Evolutionary conservation across 2,888 invertebrate genomes (phyloP).

Genomic region (Apoda limacodes): DNA sequence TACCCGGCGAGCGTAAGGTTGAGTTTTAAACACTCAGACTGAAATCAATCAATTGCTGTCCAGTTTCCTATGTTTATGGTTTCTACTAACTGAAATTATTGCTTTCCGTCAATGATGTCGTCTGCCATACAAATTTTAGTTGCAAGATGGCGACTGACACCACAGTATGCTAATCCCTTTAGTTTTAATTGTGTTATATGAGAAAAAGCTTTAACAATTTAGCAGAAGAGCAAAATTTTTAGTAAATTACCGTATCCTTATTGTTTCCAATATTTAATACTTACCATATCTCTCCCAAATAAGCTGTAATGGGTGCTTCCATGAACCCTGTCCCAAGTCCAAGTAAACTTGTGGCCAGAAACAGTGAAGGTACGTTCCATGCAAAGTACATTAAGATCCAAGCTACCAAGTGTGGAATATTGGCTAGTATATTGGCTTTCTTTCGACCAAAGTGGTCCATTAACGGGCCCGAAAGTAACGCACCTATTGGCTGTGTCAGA

Average conservation of each 20-base stretch:
- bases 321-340: constrained; percentile 69
- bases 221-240: too few species aligned
- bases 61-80: too few species aligned
- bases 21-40: too few species aligned
- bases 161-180: too few species aligned
- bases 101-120: too few species aligned
- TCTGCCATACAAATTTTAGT: too few species aligned
- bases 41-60: too few species aligned
- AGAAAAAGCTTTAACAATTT: too few species aligned
- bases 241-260: background rate
- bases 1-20: too few species aligned
- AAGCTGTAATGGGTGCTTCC: constrained; percentile 70
- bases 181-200: too few species aligned
- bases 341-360: constrained; percentile 56
- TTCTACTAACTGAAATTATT: too few species aligned
- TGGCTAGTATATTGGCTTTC: constrained; percentile 62
- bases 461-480: constrained; percentile 62
- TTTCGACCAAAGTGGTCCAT: constrained; percentile 69
- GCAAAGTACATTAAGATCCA: constrained; percentile 68
- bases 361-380: constrained; percentile 50
- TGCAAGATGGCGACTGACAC: too few species aligned
- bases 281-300: constrained; percentile 69
- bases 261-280: constrained; percentile 3
- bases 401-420: constrained; percentile 63
- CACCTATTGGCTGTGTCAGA: constrained; percentile 68